These are phyloP conservation scores for Vidua macroura DNA, from an alignment of 2,113 vertebrate species.

Conservation along the genomic window DNA sequence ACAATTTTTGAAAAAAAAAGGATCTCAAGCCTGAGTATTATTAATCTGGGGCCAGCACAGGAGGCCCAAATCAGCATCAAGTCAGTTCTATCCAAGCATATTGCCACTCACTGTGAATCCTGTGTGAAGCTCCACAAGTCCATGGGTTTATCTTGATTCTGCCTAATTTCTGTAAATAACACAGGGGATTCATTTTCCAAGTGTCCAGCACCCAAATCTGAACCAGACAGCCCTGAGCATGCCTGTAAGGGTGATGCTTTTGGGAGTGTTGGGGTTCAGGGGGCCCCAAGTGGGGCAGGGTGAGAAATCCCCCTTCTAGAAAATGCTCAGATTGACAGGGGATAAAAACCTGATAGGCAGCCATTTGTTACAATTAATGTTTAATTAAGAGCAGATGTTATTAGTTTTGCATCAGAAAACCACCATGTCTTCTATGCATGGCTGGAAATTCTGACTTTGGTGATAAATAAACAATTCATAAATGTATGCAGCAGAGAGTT, in stretches of 20 bases:
- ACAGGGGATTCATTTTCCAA: background rate
- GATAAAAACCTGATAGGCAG: constrained; percentile 10
- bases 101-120: background rate
- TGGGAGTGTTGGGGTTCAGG: background rate
- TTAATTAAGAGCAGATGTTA: constrained; percentile 65
- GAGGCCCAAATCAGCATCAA: background rate
- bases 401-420: constrained; percentile 30
- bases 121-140: fast-evolving
- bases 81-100: background rate
- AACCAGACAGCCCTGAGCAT: background rate
- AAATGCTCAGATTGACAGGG: background rate
- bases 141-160: background rate
- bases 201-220: background rate
- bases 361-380: constrained; percentile 53
- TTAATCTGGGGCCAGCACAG: background rate
- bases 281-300: background rate
- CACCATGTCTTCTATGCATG: background rate
- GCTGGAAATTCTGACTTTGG: background rate
- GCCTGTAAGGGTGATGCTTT: background rate
- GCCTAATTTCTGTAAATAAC: background rate
- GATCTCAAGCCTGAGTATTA: background rate
- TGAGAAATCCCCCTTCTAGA: background rate
- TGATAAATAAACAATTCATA: constrained; percentile 35
- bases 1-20: background rate
- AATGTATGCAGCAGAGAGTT: background rate